These are phyloP conservation scores for Corythaeola cristata DNA, from an alignment of 2,113 vertebrate genomes.

Conservation along the genomic window DNA sequence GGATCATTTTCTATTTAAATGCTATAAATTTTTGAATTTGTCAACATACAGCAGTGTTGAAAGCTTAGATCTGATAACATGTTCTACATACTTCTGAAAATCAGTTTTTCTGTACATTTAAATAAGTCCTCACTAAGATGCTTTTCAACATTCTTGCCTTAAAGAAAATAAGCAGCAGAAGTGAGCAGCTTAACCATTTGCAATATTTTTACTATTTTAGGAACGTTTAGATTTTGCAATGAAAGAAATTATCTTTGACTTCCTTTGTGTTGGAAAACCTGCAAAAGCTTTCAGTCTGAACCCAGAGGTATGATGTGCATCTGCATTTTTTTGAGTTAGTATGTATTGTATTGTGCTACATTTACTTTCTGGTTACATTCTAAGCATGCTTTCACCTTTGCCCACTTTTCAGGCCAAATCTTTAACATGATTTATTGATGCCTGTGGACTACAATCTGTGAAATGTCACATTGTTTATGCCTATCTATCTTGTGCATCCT, in stretches of 20 bases:
- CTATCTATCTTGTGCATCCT: neutral
- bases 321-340: neutral
- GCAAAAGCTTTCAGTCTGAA: constrained; percentile 99
- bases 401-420: neutral
- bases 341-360: neutral
- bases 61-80: neutral
- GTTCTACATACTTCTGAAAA: neutral
- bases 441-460: neutral
- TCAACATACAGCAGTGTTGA: neutral
- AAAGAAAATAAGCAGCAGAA: neutral
- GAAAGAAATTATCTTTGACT: constrained; percentile 99
- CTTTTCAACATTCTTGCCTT: neutral
- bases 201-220: constrained; percentile 72
- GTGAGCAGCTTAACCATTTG: neutral
- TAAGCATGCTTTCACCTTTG: neutral
- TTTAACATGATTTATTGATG: neutral
- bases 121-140: neutral
- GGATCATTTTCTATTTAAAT: constrained; percentile 7
- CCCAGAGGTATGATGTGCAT: constrained; percentile 86
- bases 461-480: neutral
- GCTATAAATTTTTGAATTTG: neutral
- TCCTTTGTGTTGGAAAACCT: constrained; percentile 95
- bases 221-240: constrained; percentile 98
- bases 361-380: neutral
- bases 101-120: neutral